Conservation (phyloP, 2,797 vertebrate species). For the Chromobotia macracanthus region DNA sequence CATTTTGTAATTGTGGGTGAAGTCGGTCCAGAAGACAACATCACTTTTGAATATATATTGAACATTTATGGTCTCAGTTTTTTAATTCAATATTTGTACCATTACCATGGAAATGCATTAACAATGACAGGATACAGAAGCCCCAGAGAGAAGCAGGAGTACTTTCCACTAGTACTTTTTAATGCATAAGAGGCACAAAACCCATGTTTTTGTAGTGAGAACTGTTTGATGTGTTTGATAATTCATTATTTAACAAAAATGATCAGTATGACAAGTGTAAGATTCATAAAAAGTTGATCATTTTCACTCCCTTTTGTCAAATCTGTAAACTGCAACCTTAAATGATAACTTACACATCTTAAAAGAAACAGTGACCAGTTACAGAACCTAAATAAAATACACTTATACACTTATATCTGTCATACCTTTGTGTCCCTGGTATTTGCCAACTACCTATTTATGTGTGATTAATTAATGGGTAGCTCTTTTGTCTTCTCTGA, state of each 20-base stretch:
- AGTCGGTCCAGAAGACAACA: constrained; percentile 3
- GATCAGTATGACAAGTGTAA: neutral
- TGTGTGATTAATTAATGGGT: neutral
- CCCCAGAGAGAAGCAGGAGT: neutral
- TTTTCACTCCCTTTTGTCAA: neutral
- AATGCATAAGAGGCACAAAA: neutral
- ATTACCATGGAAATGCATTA: constrained; percentile 50
- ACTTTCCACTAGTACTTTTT: constrained; percentile 1
- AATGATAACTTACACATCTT: neutral
- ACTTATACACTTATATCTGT: too few species aligned
- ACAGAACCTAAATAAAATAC: neutral
- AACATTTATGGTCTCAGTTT: constrained; percentile 21
- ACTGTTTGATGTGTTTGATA: neutral
- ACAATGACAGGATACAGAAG: constrained; percentile 50
- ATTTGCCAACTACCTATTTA: neutral
- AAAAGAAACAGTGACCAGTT: neutral
- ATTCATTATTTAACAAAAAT: neutral
- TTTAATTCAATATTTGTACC: constrained; percentile 23
- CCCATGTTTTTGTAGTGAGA: neutral
- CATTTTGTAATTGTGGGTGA: constrained; percentile 1
- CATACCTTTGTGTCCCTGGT: neutral
- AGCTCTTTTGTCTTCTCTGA: neutral
- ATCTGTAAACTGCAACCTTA: too few species aligned
- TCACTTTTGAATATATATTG: neutral
- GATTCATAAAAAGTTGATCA: neutral